Conservation (phyloP, 2,113 vertebrate genomes). For the Piprites chloris region DNA sequence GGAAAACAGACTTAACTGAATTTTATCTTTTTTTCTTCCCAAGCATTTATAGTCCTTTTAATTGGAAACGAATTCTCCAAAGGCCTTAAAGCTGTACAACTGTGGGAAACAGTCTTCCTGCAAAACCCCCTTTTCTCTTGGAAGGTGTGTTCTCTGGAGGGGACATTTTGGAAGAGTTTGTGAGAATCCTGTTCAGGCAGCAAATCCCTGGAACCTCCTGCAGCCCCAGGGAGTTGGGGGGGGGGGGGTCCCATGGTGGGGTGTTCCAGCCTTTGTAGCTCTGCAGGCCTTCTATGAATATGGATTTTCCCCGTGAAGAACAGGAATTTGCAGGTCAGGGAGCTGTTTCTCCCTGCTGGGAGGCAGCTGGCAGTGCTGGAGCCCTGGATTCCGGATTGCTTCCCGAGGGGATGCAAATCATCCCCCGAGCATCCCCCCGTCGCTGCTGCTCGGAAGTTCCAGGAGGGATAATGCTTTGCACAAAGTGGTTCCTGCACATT, state of each 20-base stretch:
- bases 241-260: accelerated
- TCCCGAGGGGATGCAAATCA: not conserved
- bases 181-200: not conserved
- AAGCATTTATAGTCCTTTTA: not conserved
- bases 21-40: not conserved
- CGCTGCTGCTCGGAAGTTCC: not conserved
- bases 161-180: not conserved
- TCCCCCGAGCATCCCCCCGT: not conserved
- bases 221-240: not conserved
- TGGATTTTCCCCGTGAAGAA: not conserved
- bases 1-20: constrained; percentile 43
- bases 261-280: not conserved
- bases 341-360: not conserved
- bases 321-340: not conserved
- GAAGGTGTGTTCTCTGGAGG: not conserved
- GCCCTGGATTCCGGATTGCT: not conserved
- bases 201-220: accelerated
- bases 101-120: not conserved
- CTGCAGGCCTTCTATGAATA: not conserved
- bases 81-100: not conserved
- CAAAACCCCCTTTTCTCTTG: not conserved
- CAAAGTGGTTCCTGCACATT: accelerated
- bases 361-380: not conserved
- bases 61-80: not conserved
- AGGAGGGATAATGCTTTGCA: not conserved